These are phyloP conservation scores for Calameuta pallipes DNA, from an alignment of 2,888 invertebrate genomes.

Conservation along the genomic window DNA sequence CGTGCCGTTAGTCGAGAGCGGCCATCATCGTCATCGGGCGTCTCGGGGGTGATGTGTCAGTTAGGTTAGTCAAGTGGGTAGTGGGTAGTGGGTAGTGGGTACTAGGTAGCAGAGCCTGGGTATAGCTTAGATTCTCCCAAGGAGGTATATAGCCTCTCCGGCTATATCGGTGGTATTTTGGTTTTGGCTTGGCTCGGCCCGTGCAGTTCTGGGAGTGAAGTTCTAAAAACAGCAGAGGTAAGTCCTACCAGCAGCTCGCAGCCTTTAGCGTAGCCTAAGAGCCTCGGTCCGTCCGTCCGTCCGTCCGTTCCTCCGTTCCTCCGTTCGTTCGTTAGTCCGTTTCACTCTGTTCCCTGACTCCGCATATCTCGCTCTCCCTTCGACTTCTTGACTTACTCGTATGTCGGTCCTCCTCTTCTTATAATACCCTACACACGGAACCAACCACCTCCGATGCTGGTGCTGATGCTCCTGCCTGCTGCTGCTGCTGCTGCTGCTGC, in stretches of 20 bases:
- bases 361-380: slow-evolving; percentile 21
- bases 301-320: not conserved
- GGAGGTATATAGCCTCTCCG: slow-evolving; percentile 33
- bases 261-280: slow-evolving; percentile 17
- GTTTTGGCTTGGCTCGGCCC: slow-evolving; percentile 66
- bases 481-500: slow-evolving; percentile 2
- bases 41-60: slow-evolving; percentile 21
- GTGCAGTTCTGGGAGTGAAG: slow-evolving; percentile 66
- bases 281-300: not conserved
- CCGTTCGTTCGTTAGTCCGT: too few species aligned
- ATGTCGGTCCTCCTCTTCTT: slow-evolving; percentile 21
- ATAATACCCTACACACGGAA: slow-evolving; percentile 16
- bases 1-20: slow-evolving; percentile 2
- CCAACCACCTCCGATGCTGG: slow-evolving; percentile 17
- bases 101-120: slow-evolving; percentile 21
- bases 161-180: slow-evolving; percentile 64
- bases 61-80: slow-evolving; percentile 3
- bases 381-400: slow-evolving; percentile 23
- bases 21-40: slow-evolving; percentile 11
- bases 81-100: slow-evolving; percentile 15
- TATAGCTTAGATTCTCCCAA: slow-evolving; percentile 24
- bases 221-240: slow-evolving; percentile 67
- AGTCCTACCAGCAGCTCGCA: slow-evolving; percentile 53
- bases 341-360: slow-evolving; percentile 13
- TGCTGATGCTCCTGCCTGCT: slow-evolving; percentile 15